Evolutionary conservation across 2,888 invertebrate species (phyloP), one percentile per base, ranked within the genome.

Genomic region (Erebia epiphron): DNA sequence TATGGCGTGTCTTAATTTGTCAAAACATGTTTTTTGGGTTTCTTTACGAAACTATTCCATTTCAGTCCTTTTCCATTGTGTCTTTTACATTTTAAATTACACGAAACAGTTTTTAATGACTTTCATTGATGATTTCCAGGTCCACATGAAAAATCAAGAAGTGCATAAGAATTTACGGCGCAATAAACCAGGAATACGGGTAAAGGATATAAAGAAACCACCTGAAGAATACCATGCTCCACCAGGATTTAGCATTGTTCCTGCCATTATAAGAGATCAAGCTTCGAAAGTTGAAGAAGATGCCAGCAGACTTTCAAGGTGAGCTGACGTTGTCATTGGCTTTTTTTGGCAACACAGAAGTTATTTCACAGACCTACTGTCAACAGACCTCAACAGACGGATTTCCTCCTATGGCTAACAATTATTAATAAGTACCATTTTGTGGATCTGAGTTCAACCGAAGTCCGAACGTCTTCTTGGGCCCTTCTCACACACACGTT

Each of bases 111-210:
- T 16, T 3, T 10, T 18, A 26, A 13, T 35, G 10, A 9, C 35
- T 35, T 21, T 14, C 21, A 14, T 16, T 43, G 11, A 26, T 21
- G 14, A 54, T 18, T 67, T 67, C 41, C 82, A 96, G 96, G 94
- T 96, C 11, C 95, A 96, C 81, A 94, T 94, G 85, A 94, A 94
- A 75, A 96, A 96, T 80, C 95, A 96, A 83, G 95, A 95, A 65
- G 87, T 95, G 3, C 96, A 96, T 83, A 95, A 95, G 80, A 94
- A 95, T 80, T 87, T 96, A 49, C 91, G 95, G 0, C 93, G 94
- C 18, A 95, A 95, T 81, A 95, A 95, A 82, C 94, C 94, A 0
- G 95, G 95, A 0, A 87, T 95, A 13, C 86, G 93, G 13, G 79
- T 95, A 65, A 87, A 90, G 68, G 94, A 95, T 56, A 88, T 96